Evolutionary conservation across 92 coral and sea anemone genomes (phyloP), one percentile per base, ranked within the genome.

Genomic region (Hydrozoanthus gracilis): DNA sequence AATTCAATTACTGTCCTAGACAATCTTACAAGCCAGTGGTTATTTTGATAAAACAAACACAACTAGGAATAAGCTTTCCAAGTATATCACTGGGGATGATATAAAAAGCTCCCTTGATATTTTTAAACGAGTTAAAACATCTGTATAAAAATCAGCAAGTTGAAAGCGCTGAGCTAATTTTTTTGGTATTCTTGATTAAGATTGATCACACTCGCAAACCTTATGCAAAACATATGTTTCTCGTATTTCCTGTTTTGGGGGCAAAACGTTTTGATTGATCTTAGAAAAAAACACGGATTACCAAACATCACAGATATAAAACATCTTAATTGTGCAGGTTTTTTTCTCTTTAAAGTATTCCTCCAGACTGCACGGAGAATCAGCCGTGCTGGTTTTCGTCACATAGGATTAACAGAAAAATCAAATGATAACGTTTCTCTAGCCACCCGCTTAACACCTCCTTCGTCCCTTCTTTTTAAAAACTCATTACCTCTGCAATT

Each of bases 391-490:
- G 50, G 61, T 10, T 78, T 78, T 6, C 44, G 13, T 78, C 70
- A 60, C 13, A 60, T 3, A 3, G 83, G 83, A 78, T 78, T 78
- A 56, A 65, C 20, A 9, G 9, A 55, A 5, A 78, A 44, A 60
- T 5, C 4, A 9, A 16, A 35, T 54, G 48, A n/a, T 55, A 58
- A 7, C 4, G n/a, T 12, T 16, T 47, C 78, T 1, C 56, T 6
- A n/a, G 78, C 55, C 13, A 13, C 20, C 35, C n/a, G 64, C 51
- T 58, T 56, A 78, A 60, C 83, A 78, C 83, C 83, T 60, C 16
- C 20, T 58, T 78, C 69, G 83, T 78, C 45, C 69, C 82, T 89
- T 79, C 87, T 89, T 87, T 4, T 14, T 14, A 77, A 72, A 78
- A 58, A 84, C n/a, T 88, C 89, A 87, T 93, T 79, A 88, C 9